Evolutionary conservation across 2,113 vertebrate genomes (phyloP).

Genomic region (Mirounga angustirostris): DNA sequence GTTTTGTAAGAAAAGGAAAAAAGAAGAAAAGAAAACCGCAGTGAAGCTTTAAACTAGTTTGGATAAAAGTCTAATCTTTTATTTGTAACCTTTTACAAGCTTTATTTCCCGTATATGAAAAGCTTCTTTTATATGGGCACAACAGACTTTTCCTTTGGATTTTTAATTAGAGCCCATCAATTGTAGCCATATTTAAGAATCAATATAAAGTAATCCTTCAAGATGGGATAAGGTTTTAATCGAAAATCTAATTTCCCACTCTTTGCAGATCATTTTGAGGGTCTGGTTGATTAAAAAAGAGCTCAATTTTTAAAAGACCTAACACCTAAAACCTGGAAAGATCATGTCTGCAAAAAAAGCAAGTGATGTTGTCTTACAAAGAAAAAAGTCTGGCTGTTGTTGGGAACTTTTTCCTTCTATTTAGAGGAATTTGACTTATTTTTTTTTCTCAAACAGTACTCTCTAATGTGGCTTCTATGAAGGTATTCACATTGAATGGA

Average conservation of each 20-base stretch:
- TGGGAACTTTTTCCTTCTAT: conserved; percentile 74
- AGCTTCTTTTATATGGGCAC: conserved; percentile 83
- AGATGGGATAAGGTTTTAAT: conserved; percentile 90
- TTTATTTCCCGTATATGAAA: conserved; percentile 89
- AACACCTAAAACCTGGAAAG: conserved; percentile 81
- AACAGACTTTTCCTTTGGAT: conserved; percentile 85
- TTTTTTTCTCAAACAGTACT: neutral
- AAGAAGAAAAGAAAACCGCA: conserved; percentile 87
- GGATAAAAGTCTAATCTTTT: conserved; percentile 86
- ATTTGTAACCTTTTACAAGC: conserved; percentile 88
- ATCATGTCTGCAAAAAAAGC: conserved; percentile 76
- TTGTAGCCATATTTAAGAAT: conserved; percentile 89
- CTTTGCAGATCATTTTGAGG: conserved; percentile 88
- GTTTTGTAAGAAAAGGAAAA: conserved; percentile 82
- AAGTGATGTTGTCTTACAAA: conserved; percentile 82
- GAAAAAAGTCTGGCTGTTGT: conserved; percentile 74
- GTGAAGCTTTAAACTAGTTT: conserved; percentile 87
- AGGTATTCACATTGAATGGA: conserved; percentile 25
- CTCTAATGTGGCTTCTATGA: conserved; percentile 16
- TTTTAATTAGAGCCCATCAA: conserved; percentile 89
- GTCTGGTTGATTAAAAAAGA: conserved; percentile 84
- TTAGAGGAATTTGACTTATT: conserved; percentile 57
- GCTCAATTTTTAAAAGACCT: conserved; percentile 83
- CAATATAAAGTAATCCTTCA: conserved; percentile 90
- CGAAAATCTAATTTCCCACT: conserved; percentile 89